Conservation (phyloP, 1,140 invertebrate genomes). For the Drosophila kikkawai region DNA sequence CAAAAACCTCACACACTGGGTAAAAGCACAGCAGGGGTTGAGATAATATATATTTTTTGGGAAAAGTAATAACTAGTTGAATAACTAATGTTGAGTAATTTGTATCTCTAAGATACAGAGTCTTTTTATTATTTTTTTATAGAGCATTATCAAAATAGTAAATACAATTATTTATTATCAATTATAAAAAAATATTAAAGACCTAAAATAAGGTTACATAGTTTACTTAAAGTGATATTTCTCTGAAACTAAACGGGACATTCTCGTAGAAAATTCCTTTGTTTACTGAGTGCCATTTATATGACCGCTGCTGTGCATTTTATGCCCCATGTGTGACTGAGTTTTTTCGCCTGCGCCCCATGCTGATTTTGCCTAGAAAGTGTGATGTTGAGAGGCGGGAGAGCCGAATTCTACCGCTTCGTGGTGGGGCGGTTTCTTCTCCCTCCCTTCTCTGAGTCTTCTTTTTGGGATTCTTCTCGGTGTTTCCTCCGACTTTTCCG, state of each 20-base stretch:
- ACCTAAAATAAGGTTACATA: not conserved
- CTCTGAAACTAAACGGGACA: not conserved
- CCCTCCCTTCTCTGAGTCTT: not conserved
- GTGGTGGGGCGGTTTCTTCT: conserved; percentile 32
- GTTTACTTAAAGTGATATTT: not conserved
- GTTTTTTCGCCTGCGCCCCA: conserved; percentile 53
- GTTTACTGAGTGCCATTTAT: not conserved
- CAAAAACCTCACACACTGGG: conserved; percentile 65
- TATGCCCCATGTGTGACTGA: conserved; percentile 19
- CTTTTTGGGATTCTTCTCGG: not conserved
- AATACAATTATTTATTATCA: too few species aligned
- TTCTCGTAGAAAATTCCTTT: not conserved
- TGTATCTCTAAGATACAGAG: too few species aligned
- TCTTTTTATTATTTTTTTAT: too few species aligned
- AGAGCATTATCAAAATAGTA: too few species aligned
- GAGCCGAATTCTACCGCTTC: conserved; percentile 18
- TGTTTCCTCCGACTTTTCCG: conserved; percentile 3
- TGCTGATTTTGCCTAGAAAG: conserved; percentile 39
- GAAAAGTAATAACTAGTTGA: too few species aligned
- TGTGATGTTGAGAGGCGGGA: not conserved
- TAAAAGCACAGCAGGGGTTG: conserved; percentile 1
- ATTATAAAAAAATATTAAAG: too few species aligned
- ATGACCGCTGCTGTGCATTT: conserved; percentile 16
- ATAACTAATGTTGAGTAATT: too few species aligned
- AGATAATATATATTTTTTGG: not conserved